Conservation (phyloP, 2,888 invertebrate genomes). For the Xestia ashworthii region DNA sequence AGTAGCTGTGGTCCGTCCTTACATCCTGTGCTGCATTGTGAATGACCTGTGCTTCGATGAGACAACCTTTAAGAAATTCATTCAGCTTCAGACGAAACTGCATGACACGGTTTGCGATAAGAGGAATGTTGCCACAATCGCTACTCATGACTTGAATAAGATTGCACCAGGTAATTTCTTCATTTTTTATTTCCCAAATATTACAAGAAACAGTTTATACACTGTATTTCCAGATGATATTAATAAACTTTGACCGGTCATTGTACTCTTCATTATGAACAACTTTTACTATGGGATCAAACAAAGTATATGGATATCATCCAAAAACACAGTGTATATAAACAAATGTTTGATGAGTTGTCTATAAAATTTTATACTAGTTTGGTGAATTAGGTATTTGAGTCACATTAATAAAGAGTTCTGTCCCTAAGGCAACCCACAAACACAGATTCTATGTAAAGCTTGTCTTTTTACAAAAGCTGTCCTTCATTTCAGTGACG, state of each 20-base stretch:
- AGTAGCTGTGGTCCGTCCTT: slow-evolving; percentile 92
- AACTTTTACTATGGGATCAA: no score
- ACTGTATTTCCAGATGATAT: no score
- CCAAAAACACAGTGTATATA: no score
- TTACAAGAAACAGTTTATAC: background rate
- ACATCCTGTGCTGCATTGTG: slow-evolving; percentile 94
- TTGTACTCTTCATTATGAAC: no score
- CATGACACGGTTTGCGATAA: slow-evolving; percentile 95
- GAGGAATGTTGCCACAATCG: slow-evolving; percentile 94
- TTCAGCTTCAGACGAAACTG: slow-evolving; percentile 94
- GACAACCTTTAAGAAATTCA: slow-evolving; percentile 93
- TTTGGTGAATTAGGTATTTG: background rate
- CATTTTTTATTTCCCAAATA: background rate
- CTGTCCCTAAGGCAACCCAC: background rate
- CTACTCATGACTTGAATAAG: slow-evolving; percentile 94
- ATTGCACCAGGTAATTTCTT: slow-evolving; percentile 88
- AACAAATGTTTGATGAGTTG: background rate
- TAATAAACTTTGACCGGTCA: no score
- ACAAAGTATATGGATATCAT: no score
- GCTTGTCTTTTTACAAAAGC: background rate
- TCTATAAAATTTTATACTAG: background rate
- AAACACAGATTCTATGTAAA: background rate
- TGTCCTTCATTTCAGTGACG: no score
- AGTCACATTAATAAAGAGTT: background rate
- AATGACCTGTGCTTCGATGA: slow-evolving; percentile 92